These are phyloP conservation scores for Cyprinus carpio DNA, from an alignment of 2,113 vertebrate genomes.

Conservation along the genomic window DNA sequence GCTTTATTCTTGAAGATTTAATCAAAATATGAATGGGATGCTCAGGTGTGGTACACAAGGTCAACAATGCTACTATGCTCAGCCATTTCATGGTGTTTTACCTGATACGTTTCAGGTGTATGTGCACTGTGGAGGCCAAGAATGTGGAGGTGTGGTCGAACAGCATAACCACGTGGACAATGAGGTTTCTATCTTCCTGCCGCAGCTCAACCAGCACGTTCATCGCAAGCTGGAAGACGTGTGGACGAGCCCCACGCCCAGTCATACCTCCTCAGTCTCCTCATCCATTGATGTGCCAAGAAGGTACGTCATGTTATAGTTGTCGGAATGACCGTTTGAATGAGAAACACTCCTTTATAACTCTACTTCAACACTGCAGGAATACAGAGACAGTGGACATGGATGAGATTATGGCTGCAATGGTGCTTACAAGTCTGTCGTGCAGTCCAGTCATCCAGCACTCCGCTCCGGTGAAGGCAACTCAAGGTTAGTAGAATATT, in stretches of 20 bases:
- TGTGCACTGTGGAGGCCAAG: conserved; percentile 73
- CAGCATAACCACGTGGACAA: conserved; percentile 70
- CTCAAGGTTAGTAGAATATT: conserved; percentile 71
- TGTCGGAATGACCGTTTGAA: neutral
- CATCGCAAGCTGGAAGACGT: conserved; percentile 75
- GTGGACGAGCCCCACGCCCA: conserved; percentile 52
- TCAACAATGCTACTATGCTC: neutral
- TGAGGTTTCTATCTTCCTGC: conserved; percentile 70
- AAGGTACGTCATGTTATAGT: conserved; percentile 72
- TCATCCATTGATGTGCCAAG: conserved; percentile 84
- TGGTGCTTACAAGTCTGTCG: conserved; percentile 92
- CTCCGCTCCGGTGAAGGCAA: conserved; percentile 66
- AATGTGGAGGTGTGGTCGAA: conserved; percentile 70
- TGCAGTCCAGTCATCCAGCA: conserved; percentile 87
- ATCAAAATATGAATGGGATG: neutral
- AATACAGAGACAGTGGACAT: conserved; percentile 81
- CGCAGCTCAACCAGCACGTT: conserved; percentile 70
- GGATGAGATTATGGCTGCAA: conserved; percentile 93
- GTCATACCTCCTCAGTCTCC: conserved; percentile 36
- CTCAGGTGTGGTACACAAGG: neutral
- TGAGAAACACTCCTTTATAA: neutral
- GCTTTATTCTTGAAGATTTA: neutral
- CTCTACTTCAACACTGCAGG: conserved; percentile 45
- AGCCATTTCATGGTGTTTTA: too few species aligned
- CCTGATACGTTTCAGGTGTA: conserved; percentile 71